Conservation (phyloP, 2,888 invertebrate species). For the Operophtera brumata region DNA sequence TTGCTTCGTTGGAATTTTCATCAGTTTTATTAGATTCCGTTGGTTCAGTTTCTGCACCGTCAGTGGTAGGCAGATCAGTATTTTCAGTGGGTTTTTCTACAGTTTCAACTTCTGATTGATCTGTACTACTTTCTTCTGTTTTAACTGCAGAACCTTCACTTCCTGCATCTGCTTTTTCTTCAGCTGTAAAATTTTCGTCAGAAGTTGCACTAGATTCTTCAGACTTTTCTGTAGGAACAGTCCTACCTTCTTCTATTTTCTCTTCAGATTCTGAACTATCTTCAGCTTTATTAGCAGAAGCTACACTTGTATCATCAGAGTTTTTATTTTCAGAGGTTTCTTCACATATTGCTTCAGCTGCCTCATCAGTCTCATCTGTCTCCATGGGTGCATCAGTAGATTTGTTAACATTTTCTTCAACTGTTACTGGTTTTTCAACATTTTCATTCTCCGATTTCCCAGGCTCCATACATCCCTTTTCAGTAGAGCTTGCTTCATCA, state of each 20-base stretch:
- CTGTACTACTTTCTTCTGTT: neutral
- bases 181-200: neutral
- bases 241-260: slow-evolving; percentile 26
- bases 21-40: neutral
- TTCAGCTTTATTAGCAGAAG: neutral
- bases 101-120: neutral
- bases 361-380: slow-evolving; percentile 23
- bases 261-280: neutral
- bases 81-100: neutral
- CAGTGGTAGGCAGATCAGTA: neutral
- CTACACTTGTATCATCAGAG: slow-evolving; percentile 1
- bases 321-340: slow-evolving; percentile 3
- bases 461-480: slow-evolving; percentile 2
- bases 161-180: slow-evolving; percentile 7
- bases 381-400: slow-evolving; percentile 5
- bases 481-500: slow-evolving; percentile 4
- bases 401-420: neutral
- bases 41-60: neutral
- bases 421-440: slow-evolving; percentile 2
- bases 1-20: slow-evolving; percentile 1
- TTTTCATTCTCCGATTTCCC: neutral
- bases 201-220: slow-evolving; percentile 5
- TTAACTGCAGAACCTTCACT: too few species aligned
- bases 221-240: slow-evolving; percentile 24
- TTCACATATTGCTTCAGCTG: slow-evolving; percentile 27